Evolutionary conservation across 2,113 vertebrate species (phyloP).

Genomic region (Donacobius atricapilla): DNA sequence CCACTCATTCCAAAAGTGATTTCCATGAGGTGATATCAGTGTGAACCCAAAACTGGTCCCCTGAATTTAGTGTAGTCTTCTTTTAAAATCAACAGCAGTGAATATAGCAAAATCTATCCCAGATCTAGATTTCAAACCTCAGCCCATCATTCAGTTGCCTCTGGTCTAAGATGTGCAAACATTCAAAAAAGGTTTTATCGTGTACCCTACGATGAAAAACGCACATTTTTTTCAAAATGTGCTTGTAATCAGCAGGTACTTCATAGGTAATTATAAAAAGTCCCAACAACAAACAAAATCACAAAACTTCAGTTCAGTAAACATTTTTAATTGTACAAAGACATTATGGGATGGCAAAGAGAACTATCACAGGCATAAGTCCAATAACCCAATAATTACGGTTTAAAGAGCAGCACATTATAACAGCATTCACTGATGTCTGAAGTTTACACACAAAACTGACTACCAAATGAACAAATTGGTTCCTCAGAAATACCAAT

Average conservation of each 20-base stretch:
- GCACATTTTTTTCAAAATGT: neutral
- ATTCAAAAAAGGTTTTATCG: neutral
- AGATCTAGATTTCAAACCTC: neutral
- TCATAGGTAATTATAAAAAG: neutral
- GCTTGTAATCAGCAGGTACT: neutral
- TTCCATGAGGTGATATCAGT: neutral
- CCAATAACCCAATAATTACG: neutral
- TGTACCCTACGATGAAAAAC: neutral
- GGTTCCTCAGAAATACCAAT: neutral
- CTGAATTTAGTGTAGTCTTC: neutral
- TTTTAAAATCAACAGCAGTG: neutral
- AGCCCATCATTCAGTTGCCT: neutral
- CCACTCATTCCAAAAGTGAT: neutral
- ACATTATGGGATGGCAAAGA: neutral
- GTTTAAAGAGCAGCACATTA: neutral
- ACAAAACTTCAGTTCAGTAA: neutral
- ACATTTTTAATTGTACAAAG: neutral
- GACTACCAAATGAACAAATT: neutral
- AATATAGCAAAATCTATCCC: neutral
- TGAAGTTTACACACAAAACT: neutral
- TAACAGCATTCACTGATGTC: neutral
- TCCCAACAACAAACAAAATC: neutral
- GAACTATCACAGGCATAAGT: neutral
- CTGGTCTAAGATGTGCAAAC: neutral
- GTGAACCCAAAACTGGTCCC: neutral